A percentile compares a stretch with the other conserved stretches of the same genome.
Evolutionary conservation across 2,113 vertebrate genomes (phyloP).

Genomic region (Thoracochromis brauschi): DNA sequence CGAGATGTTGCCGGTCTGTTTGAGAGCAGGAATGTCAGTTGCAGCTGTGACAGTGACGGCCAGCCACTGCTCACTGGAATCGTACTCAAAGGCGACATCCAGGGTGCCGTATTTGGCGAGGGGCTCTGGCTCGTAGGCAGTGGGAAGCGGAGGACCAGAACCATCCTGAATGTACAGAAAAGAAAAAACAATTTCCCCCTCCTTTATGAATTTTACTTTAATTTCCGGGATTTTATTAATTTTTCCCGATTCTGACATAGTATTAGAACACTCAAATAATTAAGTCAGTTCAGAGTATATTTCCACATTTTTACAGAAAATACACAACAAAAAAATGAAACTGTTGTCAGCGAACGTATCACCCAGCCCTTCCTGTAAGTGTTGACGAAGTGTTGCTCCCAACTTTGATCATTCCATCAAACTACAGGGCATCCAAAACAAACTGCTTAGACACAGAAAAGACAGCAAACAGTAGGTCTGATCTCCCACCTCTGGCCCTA

Average conservation of each 20-base stretch:
- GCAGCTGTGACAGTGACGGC: constrained; percentile 94
- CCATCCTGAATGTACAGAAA: constrained; percentile 70
- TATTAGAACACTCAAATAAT: neutral
- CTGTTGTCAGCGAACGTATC: neutral
- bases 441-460: neutral
- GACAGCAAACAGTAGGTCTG: neutral
- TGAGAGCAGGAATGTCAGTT: constrained; percentile 90
- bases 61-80: constrained; percentile 90
- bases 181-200: neutral
- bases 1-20: constrained; percentile 85
- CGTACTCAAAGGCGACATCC: constrained; percentile 97
- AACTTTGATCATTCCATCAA: neutral
- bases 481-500: constrained; percentile 85
- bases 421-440: neutral
- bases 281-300: neutral
- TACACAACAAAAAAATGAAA: neutral
- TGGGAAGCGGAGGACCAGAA: constrained; percentile 82
- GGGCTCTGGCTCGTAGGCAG: constrained; percentile 90
- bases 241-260: neutral
- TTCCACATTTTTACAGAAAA: neutral
- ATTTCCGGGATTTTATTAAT: neutral
- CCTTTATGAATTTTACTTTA: neutral
- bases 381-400: neutral
- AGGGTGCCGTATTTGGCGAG: constrained; percentile 92
- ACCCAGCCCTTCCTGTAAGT: neutral